phyloP scores from a whole-genome alignment of 2,797 vertebrate species.

The Mormyrops boulengeri region DNA sequence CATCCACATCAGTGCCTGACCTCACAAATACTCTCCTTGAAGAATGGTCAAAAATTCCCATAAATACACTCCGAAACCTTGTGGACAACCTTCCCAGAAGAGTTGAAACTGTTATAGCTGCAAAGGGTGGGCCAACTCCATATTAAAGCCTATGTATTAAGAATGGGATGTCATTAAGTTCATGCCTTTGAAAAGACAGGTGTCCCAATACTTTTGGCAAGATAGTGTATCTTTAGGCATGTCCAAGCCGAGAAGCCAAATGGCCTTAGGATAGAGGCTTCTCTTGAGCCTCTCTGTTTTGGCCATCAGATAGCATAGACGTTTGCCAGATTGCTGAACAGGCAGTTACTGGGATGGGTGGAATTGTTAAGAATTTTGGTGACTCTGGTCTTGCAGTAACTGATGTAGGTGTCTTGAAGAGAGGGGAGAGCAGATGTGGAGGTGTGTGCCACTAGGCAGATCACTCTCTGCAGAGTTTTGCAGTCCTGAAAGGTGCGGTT shows the following conservation, averaged over 20 bases:
- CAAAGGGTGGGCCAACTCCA: background rate
- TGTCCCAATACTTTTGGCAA: background rate
- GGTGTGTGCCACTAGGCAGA: background rate
- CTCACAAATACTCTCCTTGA: background rate
- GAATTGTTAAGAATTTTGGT: background rate
- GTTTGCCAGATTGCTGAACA: background rate
- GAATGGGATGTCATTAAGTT: background rate
- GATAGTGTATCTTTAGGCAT: background rate
- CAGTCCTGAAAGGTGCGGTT: background rate
- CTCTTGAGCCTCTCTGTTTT: background rate
- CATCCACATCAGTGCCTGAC: background rate
- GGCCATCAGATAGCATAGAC: background rate
- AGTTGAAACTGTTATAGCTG: background rate
- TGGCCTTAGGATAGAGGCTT: background rate
- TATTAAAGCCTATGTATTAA: background rate
- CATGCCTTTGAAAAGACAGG: background rate
- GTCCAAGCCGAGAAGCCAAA: background rate
- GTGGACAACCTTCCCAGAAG: background rate
- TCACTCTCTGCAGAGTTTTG: background rate
- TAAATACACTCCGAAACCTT: background rate
- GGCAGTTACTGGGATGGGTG: background rate
- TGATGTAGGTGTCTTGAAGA: background rate
- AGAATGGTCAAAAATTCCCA: background rate
- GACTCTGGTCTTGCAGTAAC: background rate
- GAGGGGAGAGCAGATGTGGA: background rate